Percentiles rank a stretch among this genome's conserved stretches.
Conservation (phyloP, 1,140 invertebrate genomes). For the Bombus confusus region DNA sequence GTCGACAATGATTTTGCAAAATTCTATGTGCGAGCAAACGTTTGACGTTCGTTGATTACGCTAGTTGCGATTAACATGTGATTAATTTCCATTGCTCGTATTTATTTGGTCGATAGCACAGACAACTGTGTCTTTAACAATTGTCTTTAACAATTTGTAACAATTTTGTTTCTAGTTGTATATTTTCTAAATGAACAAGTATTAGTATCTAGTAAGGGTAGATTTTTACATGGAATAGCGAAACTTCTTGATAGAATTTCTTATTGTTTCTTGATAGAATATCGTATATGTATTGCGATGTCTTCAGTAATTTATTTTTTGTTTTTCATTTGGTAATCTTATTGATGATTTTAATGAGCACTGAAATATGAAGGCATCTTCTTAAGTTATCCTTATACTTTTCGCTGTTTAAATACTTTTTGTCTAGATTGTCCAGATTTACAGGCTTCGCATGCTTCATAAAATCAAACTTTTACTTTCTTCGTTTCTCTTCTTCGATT, state of each 20-base stretch:
- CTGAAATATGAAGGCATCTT: neutral
- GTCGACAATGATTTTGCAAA: neutral
- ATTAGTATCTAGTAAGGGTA: neutral
- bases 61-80: too few relatives aligned
- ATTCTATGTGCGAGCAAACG: neutral
- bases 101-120: too few relatives aligned
- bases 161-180: neutral
- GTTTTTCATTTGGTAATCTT: neutral
- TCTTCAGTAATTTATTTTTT: too few relatives aligned
- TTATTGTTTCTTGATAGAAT: neutral
- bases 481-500: neutral
- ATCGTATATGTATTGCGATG: neutral
- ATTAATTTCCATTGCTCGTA: too few relatives aligned
- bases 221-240: neutral
- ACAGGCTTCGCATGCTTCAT: neutral
- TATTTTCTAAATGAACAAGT: neutral
- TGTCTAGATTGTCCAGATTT: neutral
- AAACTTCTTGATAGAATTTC: neutral
- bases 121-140: too few relatives aligned
- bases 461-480: neutral
- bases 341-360: neutral
- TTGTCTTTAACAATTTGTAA: too few relatives aligned
- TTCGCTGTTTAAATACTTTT: neutral
- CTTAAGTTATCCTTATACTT: neutral
- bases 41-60: too few relatives aligned